Base-by-base conservation (phyloP, 2,797 vertebrate species). In the Myotis planiceps region DNA sequence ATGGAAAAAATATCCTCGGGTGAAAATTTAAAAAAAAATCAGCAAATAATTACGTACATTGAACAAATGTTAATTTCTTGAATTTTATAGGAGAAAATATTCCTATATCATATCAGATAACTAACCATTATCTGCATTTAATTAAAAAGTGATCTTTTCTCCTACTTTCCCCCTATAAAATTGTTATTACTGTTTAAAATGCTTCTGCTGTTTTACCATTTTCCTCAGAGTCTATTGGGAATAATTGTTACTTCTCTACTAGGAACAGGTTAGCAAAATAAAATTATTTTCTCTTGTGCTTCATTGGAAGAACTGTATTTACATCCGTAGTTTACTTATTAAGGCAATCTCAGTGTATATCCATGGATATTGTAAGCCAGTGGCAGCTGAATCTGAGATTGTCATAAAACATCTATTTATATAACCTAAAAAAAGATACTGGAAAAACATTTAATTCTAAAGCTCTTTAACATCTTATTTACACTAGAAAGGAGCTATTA, bases 401-500 rank as follows among this genome's bases (percentile, higher is more conserved):
- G 60, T 88, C 78, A 90, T 72, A 93, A 76, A 81, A 96, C 19
- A 94, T 16, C 53, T 79, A 94, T 49, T 97, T 94, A 83, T 94
- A 86, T 90, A 79, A 81, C n/a, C 39, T 85, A 55, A 72, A 66
- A 78, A 92, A 74, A 75, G 83, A 90, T 93, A 91, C 5, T 84
- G 60, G 71, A 68, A 78, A 96, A 96, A 94, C 39, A 95, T 49
- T 92, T 81, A 83, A 79, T 92, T 96, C 88, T 93, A 81, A 86
- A 81, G 42, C 49, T 86, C 42, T 94, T 95, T 49, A 96, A 82
- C 21, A 94, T 85, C 83, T 85, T 78, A 95, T 88, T 92, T 88
- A 90, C 49, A 85, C 55, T 63, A 94, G 49, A 94, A 95, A 94
- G 78, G 45, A 92, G 14, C 25, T 80, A 94, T 90, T 94, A 84